A percentile compares a stretch with the other conserved stretches of the same genome.
phyloP scores from a whole-genome alignment of 1,140 invertebrate species.

The Penaeus indicus region DNA sequence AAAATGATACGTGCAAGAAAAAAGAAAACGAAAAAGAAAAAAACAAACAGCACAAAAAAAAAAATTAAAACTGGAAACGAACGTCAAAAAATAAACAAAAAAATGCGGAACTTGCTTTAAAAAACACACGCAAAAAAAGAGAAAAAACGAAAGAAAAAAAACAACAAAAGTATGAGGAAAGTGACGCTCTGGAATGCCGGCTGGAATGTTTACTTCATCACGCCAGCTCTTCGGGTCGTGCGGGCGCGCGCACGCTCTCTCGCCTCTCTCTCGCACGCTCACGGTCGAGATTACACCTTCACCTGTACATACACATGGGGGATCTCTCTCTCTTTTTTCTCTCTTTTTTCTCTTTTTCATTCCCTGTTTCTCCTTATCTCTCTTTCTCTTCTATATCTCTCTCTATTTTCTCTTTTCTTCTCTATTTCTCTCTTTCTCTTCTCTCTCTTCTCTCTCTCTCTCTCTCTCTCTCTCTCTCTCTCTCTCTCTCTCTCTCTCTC shows the following conservation, averaged over 20 bases:
- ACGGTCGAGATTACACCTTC: no score
- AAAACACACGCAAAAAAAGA: not conserved
- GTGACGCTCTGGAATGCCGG: not conserved
- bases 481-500: not conserved
- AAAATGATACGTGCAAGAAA: not conserved
- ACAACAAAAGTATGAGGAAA: constrained; percentile 1
- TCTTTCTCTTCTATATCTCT: not conserved
- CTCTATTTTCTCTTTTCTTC: not conserved
- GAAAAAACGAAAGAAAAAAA: not conserved
- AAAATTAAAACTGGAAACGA: not conserved
- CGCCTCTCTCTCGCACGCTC: no score
- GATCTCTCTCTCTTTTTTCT: not conserved
- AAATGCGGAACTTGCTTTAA: not conserved
- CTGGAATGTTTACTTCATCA: not conserved
- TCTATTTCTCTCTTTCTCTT: not conserved
- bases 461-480: not conserved
- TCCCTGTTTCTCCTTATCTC: not conserved
- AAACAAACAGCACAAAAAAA: not conserved
- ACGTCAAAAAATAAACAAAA: not conserved
- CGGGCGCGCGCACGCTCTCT: no score
- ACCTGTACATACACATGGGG: not conserved
- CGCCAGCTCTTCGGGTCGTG: no score
- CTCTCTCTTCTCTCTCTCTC: not conserved
- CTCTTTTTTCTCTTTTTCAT: not conserved
- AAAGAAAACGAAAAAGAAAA: not conserved